Evolutionary conservation across 2,888 invertebrate genomes (phyloP), one percentile per base, ranked within the genome.

Genomic region (Phyllotreta cruciferae): DNA sequence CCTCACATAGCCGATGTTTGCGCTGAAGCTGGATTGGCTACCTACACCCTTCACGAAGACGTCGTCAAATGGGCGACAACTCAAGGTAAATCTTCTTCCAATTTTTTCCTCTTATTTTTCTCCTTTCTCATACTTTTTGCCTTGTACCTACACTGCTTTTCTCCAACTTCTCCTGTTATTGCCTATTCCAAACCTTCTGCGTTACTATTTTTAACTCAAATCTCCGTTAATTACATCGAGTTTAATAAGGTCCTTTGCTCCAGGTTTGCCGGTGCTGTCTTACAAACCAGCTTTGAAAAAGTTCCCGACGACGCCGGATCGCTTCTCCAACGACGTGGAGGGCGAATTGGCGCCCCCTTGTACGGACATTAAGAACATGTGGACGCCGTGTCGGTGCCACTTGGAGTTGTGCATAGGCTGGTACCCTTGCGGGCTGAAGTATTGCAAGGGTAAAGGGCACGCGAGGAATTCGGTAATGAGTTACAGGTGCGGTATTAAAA

Each of bases 381-480:
- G 87, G 83, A 86, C 88, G 64, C 90, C 93, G 24, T 96, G 96
- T 79, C 86, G 90, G 56, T 96, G 96, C 79, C 90, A 90, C 60
- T 84, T 95, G 72, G 92, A 95, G 84, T 87, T 90, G 67, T 95
- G 95, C 80, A 90, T 96, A 56, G 94, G 94, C 56, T 97, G 96
- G 96, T 97, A 95, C 81, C 96, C 97, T 0, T 97, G 96, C 80
- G 95, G 94, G 14, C 85, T 97, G 45, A 96, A 96, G 79, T 97
- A 95, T 82, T 97, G 97, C 82, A 93, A 94, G 71, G 77, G 82
- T 54, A 81, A 81, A 69, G 81, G 80, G 13, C 78, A 78, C 50
- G 79, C 81, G 13, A 85, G 85, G 70, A 87, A 86, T 78, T 88
- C 85, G 61, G 87, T 86, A 4, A 83, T 85, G 71, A 86, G 85